Conservation (phyloP, 1,140 invertebrate species). For the Cheumatopsyche charites region DNA sequence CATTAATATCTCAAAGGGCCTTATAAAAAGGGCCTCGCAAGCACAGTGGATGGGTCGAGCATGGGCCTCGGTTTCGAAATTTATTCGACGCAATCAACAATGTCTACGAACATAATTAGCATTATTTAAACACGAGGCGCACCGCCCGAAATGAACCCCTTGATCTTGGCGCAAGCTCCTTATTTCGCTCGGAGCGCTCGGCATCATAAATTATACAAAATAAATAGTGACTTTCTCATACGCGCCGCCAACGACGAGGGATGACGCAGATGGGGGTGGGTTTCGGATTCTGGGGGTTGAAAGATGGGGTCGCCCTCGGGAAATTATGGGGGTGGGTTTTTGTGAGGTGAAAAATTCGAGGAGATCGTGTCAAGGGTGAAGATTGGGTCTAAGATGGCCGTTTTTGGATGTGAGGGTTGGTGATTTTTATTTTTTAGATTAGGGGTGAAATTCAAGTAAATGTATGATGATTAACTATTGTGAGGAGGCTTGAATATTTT, state of each 20-base stretch:
- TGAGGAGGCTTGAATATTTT: too few relatives aligned
- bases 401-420: too few relatives aligned
- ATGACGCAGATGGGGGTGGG: not conserved
- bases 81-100: conserved; percentile 21
- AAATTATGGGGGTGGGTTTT: not conserved
- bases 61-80: not conserved
- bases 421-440: too few relatives aligned
- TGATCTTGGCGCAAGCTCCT: conserved; percentile 36
- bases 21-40: too few relatives aligned
- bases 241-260: not conserved
- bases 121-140: conserved; percentile 35
- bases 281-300: not conserved
- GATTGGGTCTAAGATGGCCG: too few relatives aligned
- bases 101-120: conserved; percentile 34
- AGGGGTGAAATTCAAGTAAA: too few relatives aligned
- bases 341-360: not conserved
- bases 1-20: too few relatives aligned
- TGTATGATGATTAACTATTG: too few relatives aligned
- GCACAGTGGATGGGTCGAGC: too few relatives aligned
- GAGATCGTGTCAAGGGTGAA: conserved; percentile 4
- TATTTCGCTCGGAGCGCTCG: conserved; percentile 37
- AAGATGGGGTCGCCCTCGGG: conserved; percentile 13
- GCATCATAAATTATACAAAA: conserved; percentile 40
- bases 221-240: conserved; percentile 39
- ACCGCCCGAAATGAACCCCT: conserved; percentile 33